Percentiles rank a stretch among this genome's conserved stretches.
These are phyloP conservation scores for Meiosimyza platycephala DNA, from an alignment of 2,888 invertebrate species.

Conservation along the genomic window DNA sequence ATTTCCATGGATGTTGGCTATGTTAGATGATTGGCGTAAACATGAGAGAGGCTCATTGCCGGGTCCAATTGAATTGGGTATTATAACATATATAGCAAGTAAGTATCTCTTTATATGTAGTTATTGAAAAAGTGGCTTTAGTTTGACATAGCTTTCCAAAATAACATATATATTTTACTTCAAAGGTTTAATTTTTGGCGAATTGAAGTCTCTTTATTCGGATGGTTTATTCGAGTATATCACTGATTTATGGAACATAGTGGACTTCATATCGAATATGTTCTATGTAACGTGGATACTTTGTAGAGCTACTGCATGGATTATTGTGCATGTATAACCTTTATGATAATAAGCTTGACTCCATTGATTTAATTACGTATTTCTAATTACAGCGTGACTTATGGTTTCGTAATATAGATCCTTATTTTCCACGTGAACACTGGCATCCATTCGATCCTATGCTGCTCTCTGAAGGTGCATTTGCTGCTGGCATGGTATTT, in stretches of 20 bases:
- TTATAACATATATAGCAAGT: conserved; percentile 91
- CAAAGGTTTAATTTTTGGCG: conserved; percentile 92
- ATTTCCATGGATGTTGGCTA: conserved; percentile 78
- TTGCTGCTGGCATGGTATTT: conserved; percentile 97
- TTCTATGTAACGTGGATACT: conserved; percentile 95
- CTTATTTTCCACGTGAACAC: conserved; percentile 87
- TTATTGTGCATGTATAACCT: conserved; percentile 82
- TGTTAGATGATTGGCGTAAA: conserved; percentile 81
- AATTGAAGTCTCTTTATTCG: conserved; percentile 90
- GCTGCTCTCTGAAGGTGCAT: conserved; percentile 90
- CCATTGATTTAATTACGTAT: too few relatives aligned
- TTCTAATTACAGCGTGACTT: conserved; percentile 73
- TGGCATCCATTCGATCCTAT: conserved; percentile 98
- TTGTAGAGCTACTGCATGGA: conserved; percentile 88
- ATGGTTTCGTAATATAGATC: conserved; percentile 75
- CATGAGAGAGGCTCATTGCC: conserved; percentile 83
- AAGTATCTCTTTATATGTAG: conserved; percentile 59
- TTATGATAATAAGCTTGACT: background rate
- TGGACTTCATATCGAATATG: conserved; percentile 96
- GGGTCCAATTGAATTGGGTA: conserved; percentile 83
- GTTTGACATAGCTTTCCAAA: background rate
- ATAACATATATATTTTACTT: background rate
- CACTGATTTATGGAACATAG: conserved; percentile 97
- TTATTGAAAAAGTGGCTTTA: background rate
- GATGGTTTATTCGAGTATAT: conserved; percentile 92